phyloP scores from a whole-genome alignment of 1,140 invertebrate species.

The Contarinia nasturtii region DNA sequence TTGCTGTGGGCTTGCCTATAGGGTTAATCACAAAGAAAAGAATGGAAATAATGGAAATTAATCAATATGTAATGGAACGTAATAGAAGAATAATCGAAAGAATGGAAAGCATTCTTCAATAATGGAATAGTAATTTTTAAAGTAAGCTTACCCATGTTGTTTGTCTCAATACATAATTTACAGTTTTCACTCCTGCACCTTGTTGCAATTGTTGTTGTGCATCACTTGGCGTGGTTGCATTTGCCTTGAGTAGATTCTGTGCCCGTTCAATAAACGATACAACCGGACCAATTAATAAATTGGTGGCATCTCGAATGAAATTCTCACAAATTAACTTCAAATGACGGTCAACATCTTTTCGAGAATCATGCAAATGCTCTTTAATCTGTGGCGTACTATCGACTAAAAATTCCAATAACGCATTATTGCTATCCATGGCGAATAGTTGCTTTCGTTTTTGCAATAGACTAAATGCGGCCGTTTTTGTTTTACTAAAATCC shows the following conservation, averaged over 20 bases:
- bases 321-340: constrained; percentile 80
- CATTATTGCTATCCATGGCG: constrained; percentile 72
- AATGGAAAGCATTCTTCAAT: too few species aligned
- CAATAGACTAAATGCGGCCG: constrained; percentile 67
- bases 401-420: constrained; percentile 76
- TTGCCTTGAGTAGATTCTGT: constrained; percentile 13
- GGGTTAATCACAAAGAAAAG: too few species aligned
- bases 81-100: too few species aligned
- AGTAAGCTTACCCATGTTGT: too few species aligned
- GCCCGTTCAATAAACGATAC: constrained; percentile 56
- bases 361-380: constrained; percentile 80
- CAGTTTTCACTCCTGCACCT: constrained; percentile 5
- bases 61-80: too few species aligned
- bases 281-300: constrained; percentile 52
- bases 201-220: constrained; percentile 3
- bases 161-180: constrained; percentile 17
- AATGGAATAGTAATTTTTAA: too few species aligned
- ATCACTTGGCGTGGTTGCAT: constrained; percentile 1
- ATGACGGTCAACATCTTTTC: constrained; percentile 84
- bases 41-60: too few species aligned
- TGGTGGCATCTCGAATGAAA: constrained; percentile 68
- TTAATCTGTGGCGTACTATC: constrained; percentile 81
- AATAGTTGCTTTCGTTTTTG: constrained; percentile 77
- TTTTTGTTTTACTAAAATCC: constrained; percentile 79
- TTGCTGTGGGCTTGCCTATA: constrained; percentile 30